Percentiles rank a stretch among this genome's conserved stretches.
phyloP scores from a whole-genome alignment of 64 coral and sea anemone species.

The Actinia tenebrosa region DNA sequence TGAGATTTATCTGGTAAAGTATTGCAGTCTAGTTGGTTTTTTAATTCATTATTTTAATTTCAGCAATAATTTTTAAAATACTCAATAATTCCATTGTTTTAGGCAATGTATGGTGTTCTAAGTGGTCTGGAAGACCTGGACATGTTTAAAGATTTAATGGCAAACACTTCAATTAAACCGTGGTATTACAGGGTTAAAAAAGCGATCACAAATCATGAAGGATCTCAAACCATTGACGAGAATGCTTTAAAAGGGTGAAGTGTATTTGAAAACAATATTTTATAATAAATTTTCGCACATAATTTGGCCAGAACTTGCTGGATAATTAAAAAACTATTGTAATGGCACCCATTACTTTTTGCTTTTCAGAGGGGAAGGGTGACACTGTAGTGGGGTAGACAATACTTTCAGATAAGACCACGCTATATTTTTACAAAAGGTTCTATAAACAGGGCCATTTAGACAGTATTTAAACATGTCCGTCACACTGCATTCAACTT shows the following conservation, averaged over 20 bases:
- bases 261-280: too few relatives aligned
- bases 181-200: constrained; percentile 89
- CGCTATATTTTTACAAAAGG: too few relatives aligned
- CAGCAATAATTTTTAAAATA: background rate
- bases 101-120: constrained; percentile 94
- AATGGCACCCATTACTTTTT: too few relatives aligned
- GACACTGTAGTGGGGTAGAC: too few relatives aligned
- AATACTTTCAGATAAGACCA: too few relatives aligned
- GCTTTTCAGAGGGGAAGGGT: too few relatives aligned
- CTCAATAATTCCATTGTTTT: background rate
- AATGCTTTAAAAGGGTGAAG: background rate
- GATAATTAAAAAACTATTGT: too few relatives aligned
- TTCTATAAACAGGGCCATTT: too few relatives aligned
- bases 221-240: constrained; percentile 23
- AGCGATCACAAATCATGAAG: constrained; percentile 59
- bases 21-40: background rate
- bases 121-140: constrained; percentile 88
- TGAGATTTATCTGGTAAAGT: background rate
- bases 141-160: constrained; percentile 78
- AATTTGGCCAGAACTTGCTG: too few relatives aligned
- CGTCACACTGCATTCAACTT: too few relatives aligned
- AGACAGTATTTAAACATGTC: too few relatives aligned
- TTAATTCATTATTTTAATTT: background rate
- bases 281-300: too few relatives aligned
- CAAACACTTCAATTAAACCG: constrained; percentile 77